Evolutionary conservation across 1,140 invertebrate species (phyloP), one percentile per base, ranked within the genome.

Genomic region (Drosophila nigromelanica): DNA sequence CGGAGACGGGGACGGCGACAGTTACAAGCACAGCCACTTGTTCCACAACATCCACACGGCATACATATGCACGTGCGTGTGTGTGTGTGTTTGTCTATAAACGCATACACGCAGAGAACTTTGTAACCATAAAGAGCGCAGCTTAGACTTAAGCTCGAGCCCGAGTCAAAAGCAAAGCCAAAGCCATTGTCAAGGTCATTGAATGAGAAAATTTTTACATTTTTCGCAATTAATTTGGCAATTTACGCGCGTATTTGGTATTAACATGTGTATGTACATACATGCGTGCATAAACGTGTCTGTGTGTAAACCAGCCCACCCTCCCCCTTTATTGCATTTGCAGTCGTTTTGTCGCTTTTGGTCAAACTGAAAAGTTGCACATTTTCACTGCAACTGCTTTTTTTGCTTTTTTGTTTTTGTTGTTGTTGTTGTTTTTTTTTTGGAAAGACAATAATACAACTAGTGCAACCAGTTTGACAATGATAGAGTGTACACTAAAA

Each of bases 111-210:
- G 43, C 43, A 64, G n/a, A 69, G 64, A 66, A 72, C 52, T 35
- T 55, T 69, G 66, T 62, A 58, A 69, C 51, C 72, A 64, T 71
- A 59, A 64, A 75, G 67, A 75, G 64, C 70, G n/a, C 12, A 39
- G 64, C 45, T 62, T 48, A 51, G 30, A 33, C 47, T 58, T 12
- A 43, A 43, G 55, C 40, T 45, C 5, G 12, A 45, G 42, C 27
- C 45, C 14, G 10, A 43, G 60, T 37, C 55, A 48, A 33, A 73
- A 76, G 60, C 72, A 63, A 47, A 68, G 74, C 61, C 78, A 77
- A 71, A 83, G 80, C 81, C 80, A 85, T 85, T 85, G 80, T 85
- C 81, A 85, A 85, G 80, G 80, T 85, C 80, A 86, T 85, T 85
- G 80, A 86, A 85, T 85, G 80, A 69, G 76, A 80, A 85, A 80